Conservation (phyloP, 2,113 vertebrate genomes). For the Scytalopus superciliaris region DNA sequence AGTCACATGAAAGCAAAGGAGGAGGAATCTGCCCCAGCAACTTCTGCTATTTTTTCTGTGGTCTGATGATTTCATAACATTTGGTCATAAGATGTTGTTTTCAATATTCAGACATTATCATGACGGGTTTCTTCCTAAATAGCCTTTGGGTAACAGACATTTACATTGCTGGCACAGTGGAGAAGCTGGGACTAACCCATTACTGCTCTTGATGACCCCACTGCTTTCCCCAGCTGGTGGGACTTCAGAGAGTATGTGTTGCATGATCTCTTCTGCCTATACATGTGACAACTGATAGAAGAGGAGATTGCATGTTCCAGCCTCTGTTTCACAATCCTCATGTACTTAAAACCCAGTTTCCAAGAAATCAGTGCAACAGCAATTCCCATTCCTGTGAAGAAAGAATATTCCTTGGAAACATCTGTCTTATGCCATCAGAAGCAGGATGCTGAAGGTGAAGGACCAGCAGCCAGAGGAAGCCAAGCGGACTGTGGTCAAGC, state of each 20-base stretch:
- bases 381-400: not conserved
- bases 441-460: not conserved
- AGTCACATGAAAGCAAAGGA: constrained; percentile 42
- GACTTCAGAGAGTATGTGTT: not conserved
- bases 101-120: not conserved
- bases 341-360: not conserved
- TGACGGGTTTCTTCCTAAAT: not conserved
- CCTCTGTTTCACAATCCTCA: not conserved
- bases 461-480: not conserved
- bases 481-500: not conserved
- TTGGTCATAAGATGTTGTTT: constrained; percentile 50
- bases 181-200: not conserved
- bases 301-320: not conserved
- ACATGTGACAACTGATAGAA: not conserved
- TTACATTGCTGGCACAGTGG: not conserved
- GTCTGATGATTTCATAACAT: constrained; percentile 46
- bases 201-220: not conserved
- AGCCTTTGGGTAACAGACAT: not conserved
- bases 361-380: not conserved
- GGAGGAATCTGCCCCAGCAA: constrained; percentile 12
- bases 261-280: not conserved
- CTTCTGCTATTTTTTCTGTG: constrained; percentile 16
- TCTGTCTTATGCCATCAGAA: not conserved
- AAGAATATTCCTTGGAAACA: not conserved
- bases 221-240: not conserved